Evolutionary conservation across 2,888 invertebrate genomes (phyloP).

Genomic region (Candidula unifasciata): DNA sequence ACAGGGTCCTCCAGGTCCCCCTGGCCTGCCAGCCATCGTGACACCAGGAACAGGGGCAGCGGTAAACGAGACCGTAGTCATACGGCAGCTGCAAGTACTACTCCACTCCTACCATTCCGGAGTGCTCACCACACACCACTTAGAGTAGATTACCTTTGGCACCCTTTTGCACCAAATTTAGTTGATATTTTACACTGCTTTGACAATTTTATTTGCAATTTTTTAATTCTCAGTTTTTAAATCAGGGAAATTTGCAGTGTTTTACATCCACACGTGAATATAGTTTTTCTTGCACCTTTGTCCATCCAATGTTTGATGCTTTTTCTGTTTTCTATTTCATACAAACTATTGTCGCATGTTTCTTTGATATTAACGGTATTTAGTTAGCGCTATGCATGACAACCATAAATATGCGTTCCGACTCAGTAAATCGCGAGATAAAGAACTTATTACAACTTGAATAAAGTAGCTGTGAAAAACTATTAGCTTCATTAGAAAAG

Average conservation of each 20-base stretch:
- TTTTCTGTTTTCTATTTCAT: no score
- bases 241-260: neutral
- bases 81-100: constrained; percentile 67
- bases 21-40: constrained; percentile 56
- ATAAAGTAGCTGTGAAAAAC: no score
- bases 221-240: neutral
- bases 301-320: no score
- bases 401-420: no score
- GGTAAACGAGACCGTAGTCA: constrained; percentile 59
- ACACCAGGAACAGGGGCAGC: constrained; percentile 54
- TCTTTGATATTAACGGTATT: no score
- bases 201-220: constrained; percentile 1
- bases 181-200: neutral
- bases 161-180: constrained; percentile 34
- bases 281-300: no score
- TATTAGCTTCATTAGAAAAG: no score
- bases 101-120: constrained; percentile 54
- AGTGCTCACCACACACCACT: neutral
- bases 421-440: no score
- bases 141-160: constrained; percentile 7
- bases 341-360: no score
- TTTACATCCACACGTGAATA: no score
- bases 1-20: constrained; percentile 58
- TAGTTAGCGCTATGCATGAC: no score
- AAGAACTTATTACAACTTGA: no score